Evolutionary conservation across 2,888 invertebrate species (phyloP).

Genomic region (Adineta ricciae): DNA sequence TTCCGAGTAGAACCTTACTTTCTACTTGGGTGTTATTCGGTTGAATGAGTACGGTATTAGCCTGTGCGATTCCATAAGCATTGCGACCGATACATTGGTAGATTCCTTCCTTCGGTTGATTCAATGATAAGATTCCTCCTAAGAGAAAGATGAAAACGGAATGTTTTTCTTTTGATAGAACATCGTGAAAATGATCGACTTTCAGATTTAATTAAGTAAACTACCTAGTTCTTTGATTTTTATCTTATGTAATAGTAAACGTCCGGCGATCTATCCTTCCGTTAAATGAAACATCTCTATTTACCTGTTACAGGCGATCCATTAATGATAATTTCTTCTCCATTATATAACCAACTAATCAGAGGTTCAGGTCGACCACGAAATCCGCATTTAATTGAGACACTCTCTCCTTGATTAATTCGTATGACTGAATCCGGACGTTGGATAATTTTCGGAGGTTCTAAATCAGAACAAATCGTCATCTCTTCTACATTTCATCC

Average conservation of each 20-base stretch:
- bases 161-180: too few species aligned
- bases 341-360: conserved; percentile 75
- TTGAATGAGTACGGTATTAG: conserved; percentile 11
- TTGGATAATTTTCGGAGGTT: conserved; percentile 46
- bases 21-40: not conserved
- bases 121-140: not conserved
- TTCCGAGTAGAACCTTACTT: too few species aligned
- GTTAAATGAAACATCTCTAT: not conserved
- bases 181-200: not conserved
- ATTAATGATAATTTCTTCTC: conserved; percentile 56
- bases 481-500: not conserved
- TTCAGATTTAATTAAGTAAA: not conserved
- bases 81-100: conserved; percentile 44
- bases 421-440: conserved; percentile 49
- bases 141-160: too few species aligned
- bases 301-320: conserved; percentile 19
- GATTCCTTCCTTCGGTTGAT: conserved; percentile 37
- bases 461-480: conserved; percentile 3
- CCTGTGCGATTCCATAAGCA: conserved; percentile 37
- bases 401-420: conserved; percentile 54
- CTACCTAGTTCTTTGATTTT: not conserved
- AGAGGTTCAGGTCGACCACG: conserved; percentile 66
- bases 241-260: not conserved
- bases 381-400: conserved; percentile 55
- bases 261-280: not conserved